Evolutionary conservation across 2,888 invertebrate genomes (phyloP).

Genomic region (Eretmocerus hayati): DNA sequence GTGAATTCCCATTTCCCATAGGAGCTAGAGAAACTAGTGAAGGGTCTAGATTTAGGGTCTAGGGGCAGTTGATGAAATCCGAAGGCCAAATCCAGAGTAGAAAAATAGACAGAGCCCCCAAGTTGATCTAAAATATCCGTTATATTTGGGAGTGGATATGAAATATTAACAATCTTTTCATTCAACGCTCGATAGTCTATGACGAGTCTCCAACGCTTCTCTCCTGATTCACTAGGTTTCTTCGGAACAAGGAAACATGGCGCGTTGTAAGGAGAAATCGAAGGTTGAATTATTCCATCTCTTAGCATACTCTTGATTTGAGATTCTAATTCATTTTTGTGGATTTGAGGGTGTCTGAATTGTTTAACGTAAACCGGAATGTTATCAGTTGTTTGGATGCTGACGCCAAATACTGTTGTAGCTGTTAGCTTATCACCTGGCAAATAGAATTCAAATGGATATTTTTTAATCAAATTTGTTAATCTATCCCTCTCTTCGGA

Average conservation of each 20-base stretch:
- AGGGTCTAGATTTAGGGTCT: slow-evolving; percentile 26
- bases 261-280: slow-evolving; percentile 34
- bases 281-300: slow-evolving; percentile 27
- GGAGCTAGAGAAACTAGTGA: slow-evolving; percentile 35
- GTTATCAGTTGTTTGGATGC: slow-evolving; percentile 11
- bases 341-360: slow-evolving; percentile 20
- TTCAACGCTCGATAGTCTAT: slow-evolving; percentile 33
- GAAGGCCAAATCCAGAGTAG: slow-evolving; percentile 28
- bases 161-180: slow-evolving; percentile 28
- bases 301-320: slow-evolving; percentile 28
- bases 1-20: slow-evolving; percentile 25
- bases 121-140: slow-evolving; percentile 31
- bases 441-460: background rate
- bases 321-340: slow-evolving; percentile 20
- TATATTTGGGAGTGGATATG: slow-evolving; percentile 33
- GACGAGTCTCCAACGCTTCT: slow-evolving; percentile 19
- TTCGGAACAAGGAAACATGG: slow-evolving; percentile 39
- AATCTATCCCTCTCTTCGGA: background rate
- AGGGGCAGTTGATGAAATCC: slow-evolving; percentile 37
- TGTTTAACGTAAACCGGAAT: slow-evolving; percentile 19
- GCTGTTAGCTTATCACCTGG: background rate
- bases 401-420: slow-evolving; percentile 13
- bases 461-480: background rate
- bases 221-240: background rate
- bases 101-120: slow-evolving; percentile 25